Base-by-base conservation (phyloP, 2,888 invertebrate species). In the Sarcophaga subvicina region DNA sequence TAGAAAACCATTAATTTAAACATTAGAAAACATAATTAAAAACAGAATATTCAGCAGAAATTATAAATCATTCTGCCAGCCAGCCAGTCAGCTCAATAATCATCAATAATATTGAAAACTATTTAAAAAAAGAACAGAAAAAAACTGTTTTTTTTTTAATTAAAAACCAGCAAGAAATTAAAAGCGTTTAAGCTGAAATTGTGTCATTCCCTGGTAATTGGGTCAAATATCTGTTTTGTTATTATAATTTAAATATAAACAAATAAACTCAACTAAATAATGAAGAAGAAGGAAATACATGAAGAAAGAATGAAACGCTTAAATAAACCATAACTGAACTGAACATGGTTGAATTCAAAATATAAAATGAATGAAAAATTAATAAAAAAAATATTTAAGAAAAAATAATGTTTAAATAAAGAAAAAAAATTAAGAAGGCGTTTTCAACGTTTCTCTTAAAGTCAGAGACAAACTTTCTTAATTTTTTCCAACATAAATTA, bases 211-310 rank as follows among this genome's bases (percentile, higher is more conserved):
- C n/a, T 22, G 49, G 59, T 25, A 80, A 66, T 14, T 80, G 20
- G 80, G 80, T 72, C 72, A 72, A 25, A 80, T 6, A 14, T 70
- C 70, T 49, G 70, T 70, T 54, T 70, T 70, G 49, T 70, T 54
- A 17, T 54, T 54, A 54, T 17, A 12, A 54, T 54, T 14, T 54
- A 54, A 54, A 54, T 54, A 54, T 17, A 54, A 54, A 54, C 54
- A 54, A 54, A 54, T 54, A 17, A 12, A 54, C 54, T 37, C 37
- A 37, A 37, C 8, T 14, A 10, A 62, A n/a, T 45, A 45, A 45
- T 67, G 20, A 47, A 67, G 67, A n/a, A 54, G 12, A 49, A 49
- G 49, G 8, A 11, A 54, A 54, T 45, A 45, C 67, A 3, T 4
- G 4, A 12, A 20, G 4, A 67, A 25, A 64, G 5, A 12, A 66